These are phyloP conservation scores for Hippocampus zosterae DNA, from an alignment of 2,113 vertebrate genomes.

Conservation along the genomic window DNA sequence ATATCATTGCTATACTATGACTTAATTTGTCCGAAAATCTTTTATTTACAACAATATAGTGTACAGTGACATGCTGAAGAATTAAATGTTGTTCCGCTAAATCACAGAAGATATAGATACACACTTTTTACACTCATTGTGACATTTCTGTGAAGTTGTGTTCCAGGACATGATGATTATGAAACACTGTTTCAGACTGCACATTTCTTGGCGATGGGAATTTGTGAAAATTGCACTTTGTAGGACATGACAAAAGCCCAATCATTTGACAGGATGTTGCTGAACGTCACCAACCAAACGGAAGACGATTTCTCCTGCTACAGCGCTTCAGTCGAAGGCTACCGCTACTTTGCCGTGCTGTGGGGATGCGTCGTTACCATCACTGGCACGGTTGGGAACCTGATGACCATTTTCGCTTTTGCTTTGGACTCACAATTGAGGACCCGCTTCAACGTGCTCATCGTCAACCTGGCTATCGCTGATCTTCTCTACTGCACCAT, in stretches of 20 bases:
- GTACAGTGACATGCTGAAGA: too few species aligned
- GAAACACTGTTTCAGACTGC: too few species aligned
- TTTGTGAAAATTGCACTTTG: not conserved
- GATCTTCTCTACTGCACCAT: constrained; percentile 82
- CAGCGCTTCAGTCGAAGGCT: constrained; percentile 72
- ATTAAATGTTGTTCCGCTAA: too few species aligned
- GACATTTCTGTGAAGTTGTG: too few species aligned
- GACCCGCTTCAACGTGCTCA: constrained; percentile 83
- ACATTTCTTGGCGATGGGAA: not conserved
- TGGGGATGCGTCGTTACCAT: constrained; percentile 77
- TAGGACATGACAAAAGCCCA: not conserved
- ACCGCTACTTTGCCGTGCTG: constrained; percentile 77
- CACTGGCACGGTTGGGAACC: constrained; percentile 77
- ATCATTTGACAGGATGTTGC: constrained; percentile 44
- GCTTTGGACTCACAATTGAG: constrained; percentile 68
- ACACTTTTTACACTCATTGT: too few species aligned
- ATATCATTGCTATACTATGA: too few species aligned
- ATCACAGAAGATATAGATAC: too few species aligned
- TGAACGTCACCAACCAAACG: constrained; percentile 54
- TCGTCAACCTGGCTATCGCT: constrained; percentile 79
- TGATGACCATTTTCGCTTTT: constrained; percentile 82
- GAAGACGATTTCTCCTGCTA: constrained; percentile 76
- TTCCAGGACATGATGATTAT: too few species aligned
- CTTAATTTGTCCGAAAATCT: too few species aligned
- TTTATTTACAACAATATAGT: not conserved